These are phyloP conservation scores for Zophobas morio DNA, from an alignment of 1,140 invertebrate species.

Conservation along the genomic window DNA sequence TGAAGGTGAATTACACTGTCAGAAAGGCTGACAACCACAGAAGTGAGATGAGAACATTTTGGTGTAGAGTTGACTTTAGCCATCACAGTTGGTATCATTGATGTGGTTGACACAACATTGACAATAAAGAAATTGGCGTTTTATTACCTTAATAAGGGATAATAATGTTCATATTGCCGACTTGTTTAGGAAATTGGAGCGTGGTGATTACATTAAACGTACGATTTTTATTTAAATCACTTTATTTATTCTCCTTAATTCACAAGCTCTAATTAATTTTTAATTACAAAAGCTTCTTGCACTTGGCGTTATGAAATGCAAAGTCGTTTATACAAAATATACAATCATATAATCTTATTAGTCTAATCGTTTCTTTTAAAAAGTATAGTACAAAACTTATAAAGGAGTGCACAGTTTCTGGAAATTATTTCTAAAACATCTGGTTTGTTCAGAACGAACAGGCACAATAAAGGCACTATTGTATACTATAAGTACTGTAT, in stretches of 20 bases:
- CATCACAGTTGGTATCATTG: no score
- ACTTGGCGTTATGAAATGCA: conserved; percentile 32
- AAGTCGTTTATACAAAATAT: conserved; percentile 53
- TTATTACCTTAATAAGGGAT: no score
- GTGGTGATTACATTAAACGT: neutral
- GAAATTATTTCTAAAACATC: conserved; percentile 38
- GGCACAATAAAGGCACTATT: conserved; percentile 51
- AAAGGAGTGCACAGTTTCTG: conserved; percentile 16
- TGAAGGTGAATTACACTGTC: no score
- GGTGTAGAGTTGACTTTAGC: no score
- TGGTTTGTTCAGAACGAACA: conserved; percentile 36
- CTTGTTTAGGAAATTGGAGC: no score
- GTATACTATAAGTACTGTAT: conserved; percentile 48
- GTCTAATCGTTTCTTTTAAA: conserved; percentile 46
- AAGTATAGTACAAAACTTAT: conserved; percentile 37
- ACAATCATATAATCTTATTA: conserved; percentile 46
- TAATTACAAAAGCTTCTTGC: conserved; percentile 52
- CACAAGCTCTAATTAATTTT: conserved; percentile 50
- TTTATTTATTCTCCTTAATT: conserved; percentile 48
- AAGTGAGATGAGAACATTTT: no score
- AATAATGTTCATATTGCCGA: no score
- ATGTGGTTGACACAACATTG: no score
- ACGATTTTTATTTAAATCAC: conserved; percentile 30
- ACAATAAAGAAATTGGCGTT: no score
- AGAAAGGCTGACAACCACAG: no score